Percentiles rank a stretch among this genome's conserved stretches.
These are phyloP conservation scores for Cnemophilus loriae DNA, from an alignment of 2,113 vertebrate species.

Conservation along the genomic window DNA sequence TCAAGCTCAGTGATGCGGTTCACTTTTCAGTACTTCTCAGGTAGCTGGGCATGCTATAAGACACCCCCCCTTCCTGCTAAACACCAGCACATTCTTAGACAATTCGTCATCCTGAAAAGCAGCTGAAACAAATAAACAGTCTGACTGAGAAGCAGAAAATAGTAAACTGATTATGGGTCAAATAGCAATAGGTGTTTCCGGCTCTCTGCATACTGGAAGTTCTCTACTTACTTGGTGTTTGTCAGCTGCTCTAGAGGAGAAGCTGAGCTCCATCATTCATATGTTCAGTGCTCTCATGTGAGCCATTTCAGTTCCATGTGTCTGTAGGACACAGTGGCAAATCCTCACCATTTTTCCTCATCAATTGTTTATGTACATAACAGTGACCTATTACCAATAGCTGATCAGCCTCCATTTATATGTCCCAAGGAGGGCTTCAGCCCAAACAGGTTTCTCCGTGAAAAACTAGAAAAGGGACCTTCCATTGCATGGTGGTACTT, in stretches of 20 bases:
- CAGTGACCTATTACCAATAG: not conserved
- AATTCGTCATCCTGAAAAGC: conserved; percentile 57
- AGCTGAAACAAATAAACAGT: conserved; percentile 53
- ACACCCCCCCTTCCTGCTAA: not conserved
- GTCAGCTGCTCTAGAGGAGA: not conserved
- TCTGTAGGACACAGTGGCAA: not conserved
- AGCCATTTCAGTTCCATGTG: not conserved
- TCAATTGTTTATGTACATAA: not conserved
- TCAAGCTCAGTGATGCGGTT: not conserved
- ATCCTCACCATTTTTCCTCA: not conserved
- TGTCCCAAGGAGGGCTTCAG: not conserved
- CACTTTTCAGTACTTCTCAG: not conserved
- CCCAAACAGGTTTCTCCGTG: not conserved
- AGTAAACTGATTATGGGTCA: conserved; percentile 43
- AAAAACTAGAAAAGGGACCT: not conserved
- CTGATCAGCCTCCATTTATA: not conserved
- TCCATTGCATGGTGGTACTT: not conserved
- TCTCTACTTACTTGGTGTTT: not conserved
- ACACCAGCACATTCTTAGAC: conserved; percentile 64
- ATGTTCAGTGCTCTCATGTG: not conserved
- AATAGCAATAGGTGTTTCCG: conserved; percentile 24
- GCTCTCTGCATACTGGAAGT: not conserved
- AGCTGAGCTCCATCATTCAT: not conserved
- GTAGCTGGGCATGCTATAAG: not conserved
- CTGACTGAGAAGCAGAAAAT: conserved; percentile 34